Conservation (phyloP, 2,797 vertebrate genomes). For the Hoplostethus atlanticus region DNA sequence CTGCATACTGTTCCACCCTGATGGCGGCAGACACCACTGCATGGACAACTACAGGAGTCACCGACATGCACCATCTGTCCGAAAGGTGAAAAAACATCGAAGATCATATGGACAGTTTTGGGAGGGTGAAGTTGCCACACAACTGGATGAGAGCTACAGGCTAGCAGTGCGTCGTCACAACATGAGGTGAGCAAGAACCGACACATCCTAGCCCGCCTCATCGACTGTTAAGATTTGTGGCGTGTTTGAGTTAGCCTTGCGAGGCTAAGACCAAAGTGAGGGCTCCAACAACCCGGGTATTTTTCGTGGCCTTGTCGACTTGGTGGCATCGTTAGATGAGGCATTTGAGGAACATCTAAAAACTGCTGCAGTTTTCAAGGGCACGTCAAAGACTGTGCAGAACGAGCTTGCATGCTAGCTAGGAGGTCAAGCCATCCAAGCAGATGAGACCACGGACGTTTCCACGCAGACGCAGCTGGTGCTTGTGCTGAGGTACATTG, state of each 20-base stretch:
- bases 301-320: background rate
- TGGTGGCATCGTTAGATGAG: background rate
- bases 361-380: slow-evolving; percentile 31
- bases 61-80: slow-evolving; percentile 28
- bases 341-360: slow-evolving; percentile 18
- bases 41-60: slow-evolving; percentile 17
- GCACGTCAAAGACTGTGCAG: slow-evolving; percentile 17
- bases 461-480: slow-evolving; percentile 36
- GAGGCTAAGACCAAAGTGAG: slow-evolving; percentile 21
- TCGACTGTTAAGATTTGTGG: background rate
- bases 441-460: slow-evolving; percentile 36
- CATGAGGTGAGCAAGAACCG: slow-evolving; percentile 1
- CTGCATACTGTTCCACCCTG: slow-evolving; percentile 18
- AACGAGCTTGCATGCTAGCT: slow-evolving; percentile 20
- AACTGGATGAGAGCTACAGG: slow-evolving; percentile 17
- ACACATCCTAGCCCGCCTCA: background rate
- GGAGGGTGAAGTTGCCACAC: slow-evolving; percentile 27
- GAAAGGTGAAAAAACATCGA: slow-evolving; percentile 16
- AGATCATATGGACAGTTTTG: slow-evolving; percentile 28
- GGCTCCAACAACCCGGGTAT: background rate
- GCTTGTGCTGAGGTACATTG: slow-evolving; percentile 31
- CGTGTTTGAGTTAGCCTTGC: slow-evolving; percentile 20
- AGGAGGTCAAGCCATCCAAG: slow-evolving; percentile 18
- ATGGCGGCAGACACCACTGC: background rate
- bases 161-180: background rate